These are phyloP conservation scores for Sarcophilus harrisii DNA, from an alignment of 2,797 vertebrate species.

Conservation along the genomic window DNA sequence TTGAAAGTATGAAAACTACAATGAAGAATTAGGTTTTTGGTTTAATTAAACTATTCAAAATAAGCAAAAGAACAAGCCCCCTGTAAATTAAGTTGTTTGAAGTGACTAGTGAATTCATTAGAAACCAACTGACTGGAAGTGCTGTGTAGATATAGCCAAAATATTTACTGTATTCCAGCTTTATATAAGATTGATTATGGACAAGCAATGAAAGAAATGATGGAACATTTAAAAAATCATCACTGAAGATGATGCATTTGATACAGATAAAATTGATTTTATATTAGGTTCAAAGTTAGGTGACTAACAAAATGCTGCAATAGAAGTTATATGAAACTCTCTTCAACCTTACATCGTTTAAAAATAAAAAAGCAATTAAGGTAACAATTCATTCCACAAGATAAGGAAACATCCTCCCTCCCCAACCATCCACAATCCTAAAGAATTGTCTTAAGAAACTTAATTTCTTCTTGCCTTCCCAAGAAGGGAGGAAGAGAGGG, in stretches of 20 bases:
- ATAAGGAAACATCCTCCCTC: background rate
- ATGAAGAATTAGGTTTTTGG: background rate
- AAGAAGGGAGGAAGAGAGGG: background rate
- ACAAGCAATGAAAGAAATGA: background rate
- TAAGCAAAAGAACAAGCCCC: background rate
- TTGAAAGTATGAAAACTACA: background rate
- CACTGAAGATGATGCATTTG: background rate
- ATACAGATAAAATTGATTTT: background rate
- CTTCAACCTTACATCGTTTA: background rate
- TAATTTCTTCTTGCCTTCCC: background rate
- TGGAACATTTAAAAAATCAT: background rate
- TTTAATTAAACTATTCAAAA: background rate
- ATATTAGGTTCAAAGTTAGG: background rate
- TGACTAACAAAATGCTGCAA: background rate
- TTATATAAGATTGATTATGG: background rate
- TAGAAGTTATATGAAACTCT: background rate
- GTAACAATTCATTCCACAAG: background rate
- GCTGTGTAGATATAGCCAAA: background rate
- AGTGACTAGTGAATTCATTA: background rate
- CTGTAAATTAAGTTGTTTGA: slow-evolving; percentile 23
- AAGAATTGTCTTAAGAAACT: background rate
- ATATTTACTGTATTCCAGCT: background rate
- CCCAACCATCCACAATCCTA: background rate
- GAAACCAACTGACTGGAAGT: background rate
- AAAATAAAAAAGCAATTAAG: background rate